Base-by-base conservation (phyloP, 2,113 vertebrate genomes). In the Pholis gunnellus region DNA sequence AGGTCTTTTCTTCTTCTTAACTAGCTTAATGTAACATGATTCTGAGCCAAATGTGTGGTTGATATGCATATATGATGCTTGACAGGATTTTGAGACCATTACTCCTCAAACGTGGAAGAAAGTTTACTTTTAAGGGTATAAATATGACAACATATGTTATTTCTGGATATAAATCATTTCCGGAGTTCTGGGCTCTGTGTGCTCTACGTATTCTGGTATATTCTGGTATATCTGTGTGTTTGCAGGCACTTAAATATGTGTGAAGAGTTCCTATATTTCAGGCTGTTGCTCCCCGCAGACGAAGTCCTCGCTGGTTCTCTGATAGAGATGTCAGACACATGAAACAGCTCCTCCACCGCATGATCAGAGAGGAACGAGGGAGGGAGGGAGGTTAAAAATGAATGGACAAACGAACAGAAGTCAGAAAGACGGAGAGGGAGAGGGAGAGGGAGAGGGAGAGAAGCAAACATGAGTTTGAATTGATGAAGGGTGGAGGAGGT, bases 271-370 rank as follows among this genome's bases (percentile, higher is more conserved):
- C 11, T 81, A 59, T 57, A 3, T 48, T 64, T 69, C 25, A 69
- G 75, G 46, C 29, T 29, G 36, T 15, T 54, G 46, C 67, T 83
- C 65, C 71, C 83, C 3, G 64, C 38, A 74, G 87, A 64, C 40
- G 0, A 34, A 9, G 7, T 46, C 27, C 82, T 76, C 29, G 8
- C 74, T n/a, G 61, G 56, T 56, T 52, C 46, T 73, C 74, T 61
- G 81, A 89, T 84, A 69, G 78, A 88, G 86, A 79, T 17, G 78
- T 89, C 81, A 83, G 5, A 80, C 64, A 57, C 79, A 61, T 88
- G 76, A 73, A 86, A 78, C 68, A 27, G 67, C 75, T 46, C 2
- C 79, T 72, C 5, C 61, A 38, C 56, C 2, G 63, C 56, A 56
- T 27, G 76, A 81, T 82, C 85, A 67, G 25, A 75, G 57, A 42